Percentiles rank a stretch among this genome's conserved stretches.
Evolutionary conservation across 2,797 vertebrate species (phyloP).

Genomic region (Sebastes minor): DNA sequence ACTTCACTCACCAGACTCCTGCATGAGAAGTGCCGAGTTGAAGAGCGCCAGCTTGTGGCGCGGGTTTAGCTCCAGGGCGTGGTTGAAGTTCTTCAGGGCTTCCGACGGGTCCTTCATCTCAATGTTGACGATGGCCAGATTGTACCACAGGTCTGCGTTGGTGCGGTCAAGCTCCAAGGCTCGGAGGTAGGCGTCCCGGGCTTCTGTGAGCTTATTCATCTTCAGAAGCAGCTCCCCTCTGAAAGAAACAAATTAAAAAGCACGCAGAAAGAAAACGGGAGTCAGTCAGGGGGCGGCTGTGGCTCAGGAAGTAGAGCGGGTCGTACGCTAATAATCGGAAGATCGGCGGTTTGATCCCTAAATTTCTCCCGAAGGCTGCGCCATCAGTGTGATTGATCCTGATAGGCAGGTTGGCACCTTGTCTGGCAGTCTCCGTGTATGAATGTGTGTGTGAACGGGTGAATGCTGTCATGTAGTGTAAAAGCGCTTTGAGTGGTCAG

Average conservation of each 20-base stretch:
- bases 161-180: slow-evolving; percentile 92
- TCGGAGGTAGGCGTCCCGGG: slow-evolving; percentile 93
- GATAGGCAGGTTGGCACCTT: too few relatives aligned
- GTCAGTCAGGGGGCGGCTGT: too few relatives aligned
- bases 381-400: too few relatives aligned
- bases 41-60: slow-evolving; percentile 94
- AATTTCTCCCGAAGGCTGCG: too few relatives aligned
- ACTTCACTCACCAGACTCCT: slow-evolving; percentile 92
- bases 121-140: slow-evolving; percentile 97
- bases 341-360: too few relatives aligned
- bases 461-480: too few relatives aligned
- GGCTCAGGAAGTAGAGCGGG: too few relatives aligned
- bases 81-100: slow-evolving; percentile 95
- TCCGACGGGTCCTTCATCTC: slow-evolving; percentile 96
- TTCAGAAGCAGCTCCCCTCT: slow-evolving; percentile 97
- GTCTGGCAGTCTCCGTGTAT: too few relatives aligned
- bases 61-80: slow-evolving; percentile 91
- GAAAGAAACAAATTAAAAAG: neutral
- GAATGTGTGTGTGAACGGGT: too few relatives aligned
- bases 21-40: slow-evolving; percentile 97
- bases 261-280: neutral
- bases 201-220: slow-evolving; percentile 97
- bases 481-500: too few relatives aligned
- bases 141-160: slow-evolving; percentile 99
- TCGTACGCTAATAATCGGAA: neutral